Evolutionary conservation across 2,113 vertebrate species (phyloP).

Genomic region (Dermatemys mawii): DNA sequence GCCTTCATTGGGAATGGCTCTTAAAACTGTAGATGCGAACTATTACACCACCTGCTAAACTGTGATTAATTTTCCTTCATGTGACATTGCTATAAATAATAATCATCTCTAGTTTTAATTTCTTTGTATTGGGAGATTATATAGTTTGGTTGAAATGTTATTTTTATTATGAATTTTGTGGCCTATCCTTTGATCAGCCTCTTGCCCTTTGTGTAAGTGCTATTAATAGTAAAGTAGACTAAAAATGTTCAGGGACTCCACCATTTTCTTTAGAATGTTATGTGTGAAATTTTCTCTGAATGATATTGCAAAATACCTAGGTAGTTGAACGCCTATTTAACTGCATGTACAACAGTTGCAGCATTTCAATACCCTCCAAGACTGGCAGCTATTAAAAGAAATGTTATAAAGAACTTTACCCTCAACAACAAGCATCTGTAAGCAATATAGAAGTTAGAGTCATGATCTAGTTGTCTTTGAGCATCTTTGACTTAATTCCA

Average conservation of each 20-base stretch:
- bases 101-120: background rate
- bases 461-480: background rate
- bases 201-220: constrained; percentile 12
- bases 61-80: constrained; percentile 41
- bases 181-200: constrained; percentile 6
- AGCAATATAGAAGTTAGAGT: background rate
- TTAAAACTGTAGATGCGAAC: constrained; percentile 2
- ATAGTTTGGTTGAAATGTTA: background rate
- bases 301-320: background rate
- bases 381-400: background rate
- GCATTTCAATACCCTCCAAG: background rate
- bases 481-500: background rate
- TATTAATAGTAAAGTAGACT: constrained; percentile 22
- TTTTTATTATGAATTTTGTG: background rate
- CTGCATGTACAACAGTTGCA: background rate
- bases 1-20: background rate
- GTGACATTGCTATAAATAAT: background rate
- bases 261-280: background rate
- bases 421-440: background rate
- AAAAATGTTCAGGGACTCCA: constrained; percentile 10
- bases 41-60: background rate
- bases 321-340: background rate
- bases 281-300: background rate
- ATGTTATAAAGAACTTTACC: background rate
- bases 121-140: background rate